A percentile compares a stretch with the other conserved stretches of the same genome.
These are phyloP conservation scores for Eristalinus aeneus DNA, from an alignment of 2,888 invertebrate genomes.

Conservation along the genomic window DNA sequence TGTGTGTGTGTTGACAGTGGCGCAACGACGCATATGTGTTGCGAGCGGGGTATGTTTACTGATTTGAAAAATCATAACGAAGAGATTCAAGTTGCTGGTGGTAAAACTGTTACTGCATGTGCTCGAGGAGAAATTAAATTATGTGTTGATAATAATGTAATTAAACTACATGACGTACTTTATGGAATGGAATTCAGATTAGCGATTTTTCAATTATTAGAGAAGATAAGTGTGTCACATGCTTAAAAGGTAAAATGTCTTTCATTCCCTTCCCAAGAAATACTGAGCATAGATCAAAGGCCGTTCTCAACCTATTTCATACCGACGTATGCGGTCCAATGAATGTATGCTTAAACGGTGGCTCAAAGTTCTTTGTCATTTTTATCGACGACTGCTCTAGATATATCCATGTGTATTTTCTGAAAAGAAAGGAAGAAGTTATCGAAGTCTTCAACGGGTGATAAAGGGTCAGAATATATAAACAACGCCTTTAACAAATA, in stretches of 20 bases:
- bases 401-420: slow-evolving; percentile 53
- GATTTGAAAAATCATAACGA: too few relatives aligned
- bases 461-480: not conserved
- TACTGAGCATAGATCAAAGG: not conserved
- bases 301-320: slow-evolving; percentile 43
- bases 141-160: too few relatives aligned
- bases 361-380: slow-evolving; percentile 59
- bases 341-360: slow-evolving; percentile 48
- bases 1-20: too few relatives aligned
- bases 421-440: slow-evolving; percentile 60
- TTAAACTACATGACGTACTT: too few relatives aligned
- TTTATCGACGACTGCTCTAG: slow-evolving; percentile 66
- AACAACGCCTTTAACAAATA: not conserved
- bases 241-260: slow-evolving; percentile 52
- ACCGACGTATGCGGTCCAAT: slow-evolving; percentile 67
- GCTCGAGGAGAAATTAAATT: too few relatives aligned
- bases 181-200: too few relatives aligned
- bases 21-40: too few relatives aligned
- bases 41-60: too few relatives aligned
- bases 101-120: too few relatives aligned
- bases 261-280: slow-evolving; percentile 35
- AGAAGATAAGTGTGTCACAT: not conserved
- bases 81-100: too few relatives aligned
- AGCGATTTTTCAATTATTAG: not conserved
- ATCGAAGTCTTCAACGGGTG: slow-evolving; percentile 55